Percentiles rank a stretch among this genome's conserved stretches.
phyloP scores from a whole-genome alignment of 2,797 vertebrate genomes.

The Pseudochirops corinnae region DNA sequence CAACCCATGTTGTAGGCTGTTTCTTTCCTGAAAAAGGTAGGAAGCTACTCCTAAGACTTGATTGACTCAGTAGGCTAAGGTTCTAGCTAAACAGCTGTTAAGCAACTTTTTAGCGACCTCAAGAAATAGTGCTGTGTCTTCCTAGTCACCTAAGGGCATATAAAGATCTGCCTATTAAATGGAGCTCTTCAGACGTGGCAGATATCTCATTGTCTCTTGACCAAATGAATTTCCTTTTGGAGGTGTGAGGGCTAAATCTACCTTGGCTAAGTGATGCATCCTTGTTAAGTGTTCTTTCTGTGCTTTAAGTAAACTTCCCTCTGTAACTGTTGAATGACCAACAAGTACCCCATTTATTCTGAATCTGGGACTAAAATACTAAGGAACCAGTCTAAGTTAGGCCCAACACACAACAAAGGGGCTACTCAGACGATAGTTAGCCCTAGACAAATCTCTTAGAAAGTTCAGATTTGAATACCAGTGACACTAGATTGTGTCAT shows the following conservation, averaged over 20 bases:
- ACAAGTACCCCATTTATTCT: not conserved
- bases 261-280: not conserved
- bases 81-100: not conserved
- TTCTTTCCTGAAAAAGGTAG: not conserved
- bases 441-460: not conserved
- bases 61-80: not conserved
- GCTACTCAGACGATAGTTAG: not conserved
- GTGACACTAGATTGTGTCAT: not conserved
- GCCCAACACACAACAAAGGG: not conserved
- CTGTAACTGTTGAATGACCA: not conserved
- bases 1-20: not conserved
- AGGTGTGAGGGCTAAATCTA: not conserved
- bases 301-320: not conserved
- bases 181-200: not conserved
- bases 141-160: not conserved
- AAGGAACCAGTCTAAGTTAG: not conserved
- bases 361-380: not conserved
- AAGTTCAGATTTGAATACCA: not conserved
- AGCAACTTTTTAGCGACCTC: not conserved
- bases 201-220: not conserved
- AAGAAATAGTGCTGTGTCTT: not conserved
- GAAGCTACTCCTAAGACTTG: not conserved
- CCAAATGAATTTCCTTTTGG: not conserved
- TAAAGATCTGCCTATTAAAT: not conserved
- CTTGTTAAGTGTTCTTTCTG: not conserved